These are phyloP conservation scores for Oedothorax gibbosus DNA, from an alignment of 1,140 invertebrate species.

Conservation along the genomic window DNA sequence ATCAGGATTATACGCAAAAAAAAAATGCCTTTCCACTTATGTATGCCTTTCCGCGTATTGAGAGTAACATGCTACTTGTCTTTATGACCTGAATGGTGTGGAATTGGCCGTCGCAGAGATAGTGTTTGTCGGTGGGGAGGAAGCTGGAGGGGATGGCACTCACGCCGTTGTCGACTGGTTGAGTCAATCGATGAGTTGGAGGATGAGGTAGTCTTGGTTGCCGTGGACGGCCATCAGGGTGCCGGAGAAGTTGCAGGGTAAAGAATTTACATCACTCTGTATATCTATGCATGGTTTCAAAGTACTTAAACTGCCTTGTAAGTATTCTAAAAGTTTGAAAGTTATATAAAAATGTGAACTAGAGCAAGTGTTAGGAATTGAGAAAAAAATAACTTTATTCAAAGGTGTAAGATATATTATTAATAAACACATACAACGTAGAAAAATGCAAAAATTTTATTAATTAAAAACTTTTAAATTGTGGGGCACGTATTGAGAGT, in stretches of 20 bases:
- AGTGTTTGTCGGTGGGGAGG: slow-evolving; percentile 77
- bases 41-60: too few relatives aligned
- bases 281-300: too few relatives aligned
- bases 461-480: slow-evolving; percentile 70
- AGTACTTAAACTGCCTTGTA: too few relatives aligned
- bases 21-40: too few relatives aligned
- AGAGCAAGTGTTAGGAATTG: too few relatives aligned
- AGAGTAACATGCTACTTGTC: slow-evolving; percentile 84
- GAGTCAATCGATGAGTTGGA: slow-evolving; percentile 91
- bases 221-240: slow-evolving; percentile 82
- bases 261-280: too few relatives aligned
- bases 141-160: slow-evolving; percentile 82
- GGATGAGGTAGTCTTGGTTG: slow-evolving; percentile 82
- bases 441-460: background rate
- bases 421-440: background rate
- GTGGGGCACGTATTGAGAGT: slow-evolving; percentile 79
- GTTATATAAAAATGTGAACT: too few relatives aligned
- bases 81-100: slow-evolving; percentile 89
- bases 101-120: slow-evolving; percentile 94
- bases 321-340: too few relatives aligned
- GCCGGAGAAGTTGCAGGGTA: slow-evolving; percentile 82
- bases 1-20: too few relatives aligned
- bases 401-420: too few relatives aligned
- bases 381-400: too few relatives aligned
- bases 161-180: slow-evolving; percentile 83